Percentiles rank a stretch among this genome's conserved stretches.
Conservation (phyloP, 37 sponge, comb jelly and placozoan species). For the Halisarca cf. caerulea region DNA sequence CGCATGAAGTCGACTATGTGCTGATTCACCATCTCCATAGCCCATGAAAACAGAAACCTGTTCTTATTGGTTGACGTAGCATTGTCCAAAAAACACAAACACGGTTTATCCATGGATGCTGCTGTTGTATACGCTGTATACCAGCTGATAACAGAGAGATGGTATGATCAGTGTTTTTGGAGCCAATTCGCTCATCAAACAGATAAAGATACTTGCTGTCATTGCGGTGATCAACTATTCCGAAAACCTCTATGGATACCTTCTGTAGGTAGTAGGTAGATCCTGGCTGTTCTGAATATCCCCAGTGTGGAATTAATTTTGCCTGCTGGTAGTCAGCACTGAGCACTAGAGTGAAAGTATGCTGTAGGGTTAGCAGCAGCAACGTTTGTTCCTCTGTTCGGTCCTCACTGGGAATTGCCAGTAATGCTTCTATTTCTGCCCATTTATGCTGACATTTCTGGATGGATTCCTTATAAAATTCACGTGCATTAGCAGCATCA, state of each 20-base stretch:
- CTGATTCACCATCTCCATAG: conserved; percentile 36
- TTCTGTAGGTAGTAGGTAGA: conserved; percentile 36
- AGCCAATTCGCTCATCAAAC: conserved; percentile 1
- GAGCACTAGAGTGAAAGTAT: conserved; percentile 15
- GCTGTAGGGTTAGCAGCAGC: neutral
- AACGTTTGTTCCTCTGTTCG: neutral
- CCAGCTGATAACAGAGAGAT: conserved; percentile 14
- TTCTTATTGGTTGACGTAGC: too few species aligned
- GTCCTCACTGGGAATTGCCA: neutral
- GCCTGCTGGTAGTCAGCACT: conserved; percentile 48
- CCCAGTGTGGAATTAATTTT: conserved; percentile 38
- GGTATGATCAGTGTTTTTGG: conserved; percentile 47
- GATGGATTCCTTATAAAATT: neutral
- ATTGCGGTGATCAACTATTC: neutral
- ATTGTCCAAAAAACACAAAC: conserved; percentile 44
- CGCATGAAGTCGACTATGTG: neutral
- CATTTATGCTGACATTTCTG: neutral
- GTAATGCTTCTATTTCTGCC: neutral
- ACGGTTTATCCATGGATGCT: conserved; percentile 20
- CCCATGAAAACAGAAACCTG: neutral
- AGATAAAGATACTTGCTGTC: neutral
- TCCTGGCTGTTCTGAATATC: conserved; percentile 5
- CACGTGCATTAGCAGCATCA: too few species aligned
- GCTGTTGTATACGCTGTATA: neutral
- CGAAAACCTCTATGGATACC: neutral